Percentiles rank a stretch among this genome's conserved stretches.
Evolutionary conservation across 2,113 vertebrate species (phyloP).

Genomic region (Campylorhamphus procurvoides): DNA sequence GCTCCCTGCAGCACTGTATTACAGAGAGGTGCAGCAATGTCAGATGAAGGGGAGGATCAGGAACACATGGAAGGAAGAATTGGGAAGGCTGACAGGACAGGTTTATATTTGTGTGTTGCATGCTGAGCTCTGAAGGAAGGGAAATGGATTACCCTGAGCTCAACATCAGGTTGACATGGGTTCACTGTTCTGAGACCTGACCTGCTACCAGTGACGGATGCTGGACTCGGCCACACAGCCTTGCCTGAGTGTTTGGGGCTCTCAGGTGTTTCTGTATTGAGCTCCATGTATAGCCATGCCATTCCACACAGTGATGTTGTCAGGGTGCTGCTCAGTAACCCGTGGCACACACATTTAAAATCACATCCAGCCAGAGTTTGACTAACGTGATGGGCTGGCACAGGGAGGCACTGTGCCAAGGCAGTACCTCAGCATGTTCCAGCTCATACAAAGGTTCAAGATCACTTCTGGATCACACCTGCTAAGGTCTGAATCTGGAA

Average conservation of each 20-base stretch:
- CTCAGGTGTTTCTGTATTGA: background rate
- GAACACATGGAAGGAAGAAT: fast-evolving
- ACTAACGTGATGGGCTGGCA: background rate
- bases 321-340: background rate
- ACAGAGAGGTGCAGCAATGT: background rate
- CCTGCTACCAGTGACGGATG: no score
- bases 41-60: background rate
- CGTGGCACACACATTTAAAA: background rate
- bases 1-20: background rate
- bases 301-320: background rate
- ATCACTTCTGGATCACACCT: background rate
- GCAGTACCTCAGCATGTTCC: background rate
- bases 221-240: background rate
- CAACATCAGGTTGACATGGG: background rate
- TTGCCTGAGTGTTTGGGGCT: background rate
- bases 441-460: background rate
- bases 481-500: background rate
- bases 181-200: background rate
- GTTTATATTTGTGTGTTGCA: background rate
- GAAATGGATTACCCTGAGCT: background rate
- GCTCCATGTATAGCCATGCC: background rate
- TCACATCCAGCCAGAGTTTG: background rate
- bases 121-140: background rate
- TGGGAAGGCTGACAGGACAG: background rate
- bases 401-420: background rate